Evolutionary conservation across 2,888 invertebrate genomes (phyloP).

Genomic region (Perizoma affinitatum): DNA sequence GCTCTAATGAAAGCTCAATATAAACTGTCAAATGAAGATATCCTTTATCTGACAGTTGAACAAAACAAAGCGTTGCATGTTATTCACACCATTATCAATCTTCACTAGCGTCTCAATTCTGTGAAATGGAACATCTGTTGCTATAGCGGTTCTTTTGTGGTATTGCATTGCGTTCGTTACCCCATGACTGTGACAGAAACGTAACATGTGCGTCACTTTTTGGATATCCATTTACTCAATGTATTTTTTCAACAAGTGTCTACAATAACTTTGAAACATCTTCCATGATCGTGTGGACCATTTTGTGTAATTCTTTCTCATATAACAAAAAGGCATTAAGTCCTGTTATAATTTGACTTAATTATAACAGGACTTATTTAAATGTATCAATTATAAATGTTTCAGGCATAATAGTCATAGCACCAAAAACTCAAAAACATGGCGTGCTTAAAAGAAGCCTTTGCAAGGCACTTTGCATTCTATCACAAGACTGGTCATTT

Average conservation of each 20-base stretch:
- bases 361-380: no score
- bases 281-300: no score
- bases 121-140: constrained; percentile 24
- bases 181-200: constrained; percentile 1
- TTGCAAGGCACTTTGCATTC: no score
- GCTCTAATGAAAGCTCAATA: no score
- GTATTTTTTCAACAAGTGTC: not conserved
- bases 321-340: no score
- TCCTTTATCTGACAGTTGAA: constrained; percentile 12
- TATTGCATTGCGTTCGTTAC: constrained; percentile 3
- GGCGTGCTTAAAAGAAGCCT: no score
- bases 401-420: no score
- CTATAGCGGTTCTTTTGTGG: constrained; percentile 2
- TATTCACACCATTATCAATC: constrained; percentile 17
- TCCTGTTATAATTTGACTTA: no score
- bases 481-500: no score
- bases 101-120: constrained; percentile 9
- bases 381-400: no score
- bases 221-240: not conserved
- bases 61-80: constrained; percentile 5
- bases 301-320: no score
- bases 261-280: not conserved
- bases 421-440: no score
- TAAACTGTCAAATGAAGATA: constrained; percentile 7
- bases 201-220: constrained; percentile 13